Percentiles rank a stretch among this genome's conserved stretches.
Evolutionary conservation across 1,140 invertebrate genomes (phyloP).

Genomic region (Palaemon carinicauda): DNA sequence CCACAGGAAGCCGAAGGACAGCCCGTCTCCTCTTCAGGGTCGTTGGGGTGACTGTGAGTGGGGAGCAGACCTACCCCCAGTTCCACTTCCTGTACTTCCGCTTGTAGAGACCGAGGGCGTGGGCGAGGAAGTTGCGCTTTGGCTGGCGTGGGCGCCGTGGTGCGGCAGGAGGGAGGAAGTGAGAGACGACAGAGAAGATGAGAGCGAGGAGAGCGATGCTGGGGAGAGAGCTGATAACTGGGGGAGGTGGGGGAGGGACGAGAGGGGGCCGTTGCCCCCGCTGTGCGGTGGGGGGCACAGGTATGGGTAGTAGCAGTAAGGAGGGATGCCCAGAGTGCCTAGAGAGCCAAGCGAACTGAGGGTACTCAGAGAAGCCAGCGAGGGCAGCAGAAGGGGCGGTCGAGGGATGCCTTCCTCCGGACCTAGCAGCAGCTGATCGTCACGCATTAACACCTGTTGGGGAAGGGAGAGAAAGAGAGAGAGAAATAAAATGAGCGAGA

Average conservation of each 20-base stretch:
- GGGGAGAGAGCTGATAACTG: slow-evolving; percentile 25
- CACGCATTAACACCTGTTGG: slow-evolving; percentile 76
- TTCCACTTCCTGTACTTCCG: not conserved
- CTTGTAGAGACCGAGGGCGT: slow-evolving; percentile 14
- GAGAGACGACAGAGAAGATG: slow-evolving; percentile 38
- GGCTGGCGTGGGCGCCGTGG: slow-evolving; percentile 6
- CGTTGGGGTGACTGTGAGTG: slow-evolving; percentile 27
- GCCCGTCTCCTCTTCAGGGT: slow-evolving; percentile 1
- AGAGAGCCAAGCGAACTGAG: slow-evolving; percentile 36
- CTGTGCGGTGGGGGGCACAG: slow-evolving; percentile 43
- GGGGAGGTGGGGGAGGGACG: slow-evolving; percentile 22
- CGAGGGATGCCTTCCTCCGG: slow-evolving; percentile 59
- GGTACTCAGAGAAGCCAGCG: slow-evolving; percentile 45
- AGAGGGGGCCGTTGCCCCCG: not conserved
- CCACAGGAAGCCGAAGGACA: not conserved
- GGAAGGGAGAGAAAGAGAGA: slow-evolving; percentile 12
- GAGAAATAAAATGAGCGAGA: not conserved
- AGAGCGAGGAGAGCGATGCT: slow-evolving; percentile 30
- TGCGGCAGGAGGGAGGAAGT: slow-evolving; percentile 40
- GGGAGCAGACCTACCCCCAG: not conserved
- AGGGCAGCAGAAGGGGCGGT: slow-evolving; percentile 40
- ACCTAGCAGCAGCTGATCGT: slow-evolving; percentile 70
- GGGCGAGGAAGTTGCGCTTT: slow-evolving; percentile 32
- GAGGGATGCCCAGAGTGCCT: slow-evolving; percentile 17
- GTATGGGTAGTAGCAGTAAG: slow-evolving; percentile 54